Percentiles rank a stretch among this genome's conserved stretches.
Evolutionary conservation across 1,140 invertebrate species (phyloP).

Genomic region (Dendrolimus kikuchii): DNA sequence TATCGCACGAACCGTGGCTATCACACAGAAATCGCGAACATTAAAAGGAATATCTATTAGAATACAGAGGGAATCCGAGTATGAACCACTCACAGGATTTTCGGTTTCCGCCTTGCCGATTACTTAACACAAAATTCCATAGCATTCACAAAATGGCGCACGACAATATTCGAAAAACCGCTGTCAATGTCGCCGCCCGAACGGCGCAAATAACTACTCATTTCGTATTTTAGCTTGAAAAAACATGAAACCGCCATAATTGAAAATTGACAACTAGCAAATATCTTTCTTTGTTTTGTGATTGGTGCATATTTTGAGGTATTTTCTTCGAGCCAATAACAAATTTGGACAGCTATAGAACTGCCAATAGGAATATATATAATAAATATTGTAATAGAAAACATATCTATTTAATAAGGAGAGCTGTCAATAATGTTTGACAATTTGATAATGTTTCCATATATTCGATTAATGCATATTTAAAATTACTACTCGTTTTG

Average conservation of each 20-base stretch:
- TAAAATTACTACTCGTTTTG: too few relatives aligned
- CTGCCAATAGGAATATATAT: not conserved
- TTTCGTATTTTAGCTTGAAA: conserved; percentile 71
- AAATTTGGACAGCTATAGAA: not conserved
- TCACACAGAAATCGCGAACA: conserved; percentile 33
- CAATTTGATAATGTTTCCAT: too few relatives aligned
- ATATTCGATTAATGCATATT: too few relatives aligned
- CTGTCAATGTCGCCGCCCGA: conserved; percentile 68
- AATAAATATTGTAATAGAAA: too few relatives aligned
- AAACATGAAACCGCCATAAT: conserved; percentile 71
- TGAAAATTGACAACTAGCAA: conserved; percentile 32
- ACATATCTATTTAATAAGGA: too few relatives aligned
- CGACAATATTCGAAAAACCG: conserved; percentile 66
- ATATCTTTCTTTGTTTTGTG: conserved; percentile 4
- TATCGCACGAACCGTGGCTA: conserved; percentile 19
- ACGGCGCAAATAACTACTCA: conserved; percentile 69
- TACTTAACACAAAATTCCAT: conserved; percentile 67
- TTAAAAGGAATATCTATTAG: conserved; percentile 24
- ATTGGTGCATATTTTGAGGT: conserved; percentile 4
- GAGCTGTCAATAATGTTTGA: too few relatives aligned
- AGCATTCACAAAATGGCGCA: conserved; percentile 71
- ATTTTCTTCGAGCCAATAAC: not conserved
- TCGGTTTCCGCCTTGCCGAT: conserved; percentile 38
- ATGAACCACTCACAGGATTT: conserved; percentile 43
- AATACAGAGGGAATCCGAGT: conserved; percentile 24